Conservation (phyloP, 2,113 vertebrate species). For the Larimichthys polyactis region DNA sequence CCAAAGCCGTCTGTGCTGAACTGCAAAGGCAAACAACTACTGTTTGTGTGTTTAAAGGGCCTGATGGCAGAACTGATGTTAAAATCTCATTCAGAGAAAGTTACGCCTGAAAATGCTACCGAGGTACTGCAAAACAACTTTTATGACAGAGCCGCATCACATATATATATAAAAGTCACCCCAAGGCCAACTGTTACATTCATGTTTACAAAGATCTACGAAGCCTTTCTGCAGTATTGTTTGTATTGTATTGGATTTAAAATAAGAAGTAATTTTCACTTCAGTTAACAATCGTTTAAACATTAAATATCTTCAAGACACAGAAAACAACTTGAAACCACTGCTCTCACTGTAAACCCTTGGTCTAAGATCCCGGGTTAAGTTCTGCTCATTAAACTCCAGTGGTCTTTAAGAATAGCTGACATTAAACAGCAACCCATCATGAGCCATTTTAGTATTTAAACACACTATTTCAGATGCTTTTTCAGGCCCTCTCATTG, state of each 20-base stretch:
- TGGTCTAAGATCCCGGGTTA: neutral
- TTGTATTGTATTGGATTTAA: neutral
- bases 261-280: neutral
- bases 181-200: neutral
- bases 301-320: constrained; percentile 4
- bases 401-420: neutral
- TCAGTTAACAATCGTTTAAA: neutral
- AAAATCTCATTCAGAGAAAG: constrained; percentile 1
- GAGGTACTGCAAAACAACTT: constrained; percentile 11
- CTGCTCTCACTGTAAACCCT: neutral
- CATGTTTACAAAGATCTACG: neutral
- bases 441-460: constrained; percentile 16
- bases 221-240: neutral
- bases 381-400: neutral
- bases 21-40: constrained; percentile 49
- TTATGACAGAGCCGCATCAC: constrained; percentile 5
- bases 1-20: constrained; percentile 23
- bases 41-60: constrained; percentile 39
- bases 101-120: constrained; percentile 21
- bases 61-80: constrained; percentile 5
- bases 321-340: constrained; percentile 2
- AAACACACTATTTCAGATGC: constrained; percentile 19
- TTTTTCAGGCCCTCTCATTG: neutral
- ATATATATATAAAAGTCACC: constrained; percentile 7
- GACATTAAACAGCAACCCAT: constrained; percentile 22